A percentile compares a stretch with the other conserved stretches of the same genome.
These are phyloP conservation scores for Neodiprion fabricii DNA, from an alignment of 1,140 invertebrate genomes.

Conservation along the genomic window DNA sequence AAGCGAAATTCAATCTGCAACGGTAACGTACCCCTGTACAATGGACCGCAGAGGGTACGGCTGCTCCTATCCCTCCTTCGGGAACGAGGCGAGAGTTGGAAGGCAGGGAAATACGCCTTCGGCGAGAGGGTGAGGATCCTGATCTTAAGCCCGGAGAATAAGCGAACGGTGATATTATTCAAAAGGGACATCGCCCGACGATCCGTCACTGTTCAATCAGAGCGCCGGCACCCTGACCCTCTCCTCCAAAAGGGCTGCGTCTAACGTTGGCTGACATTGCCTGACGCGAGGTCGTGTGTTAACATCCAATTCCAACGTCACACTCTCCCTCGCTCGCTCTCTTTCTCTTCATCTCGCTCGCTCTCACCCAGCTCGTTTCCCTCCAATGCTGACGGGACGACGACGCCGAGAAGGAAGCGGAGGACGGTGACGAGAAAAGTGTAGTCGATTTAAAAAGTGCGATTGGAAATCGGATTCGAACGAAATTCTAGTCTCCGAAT, in stretches of 20 bases:
- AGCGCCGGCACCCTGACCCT: slow-evolving; percentile 16
- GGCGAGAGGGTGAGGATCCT: not conserved
- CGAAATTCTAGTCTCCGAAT: slow-evolving; percentile 48
- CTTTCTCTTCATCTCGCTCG: too few species aligned
- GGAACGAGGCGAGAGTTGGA: too few species aligned
- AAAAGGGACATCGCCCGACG: slow-evolving; percentile 1
- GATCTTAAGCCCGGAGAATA: not conserved
- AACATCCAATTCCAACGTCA: slow-evolving; percentile 39
- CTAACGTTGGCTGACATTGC: not conserved
- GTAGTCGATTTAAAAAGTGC: slow-evolving; percentile 29
- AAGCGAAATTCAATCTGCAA: slow-evolving; percentile 3
- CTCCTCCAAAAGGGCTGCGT: not conserved
- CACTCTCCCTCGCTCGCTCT: slow-evolving; percentile 7
- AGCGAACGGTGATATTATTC: slow-evolving; percentile 7
- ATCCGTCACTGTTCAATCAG: slow-evolving; percentile 16
- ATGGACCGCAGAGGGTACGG: not conserved
- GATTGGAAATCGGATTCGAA: slow-evolving; percentile 33
- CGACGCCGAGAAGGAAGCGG: not conserved
- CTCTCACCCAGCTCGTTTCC: not conserved
- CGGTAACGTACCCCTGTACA: not conserved
- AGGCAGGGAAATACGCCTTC: too few species aligned
- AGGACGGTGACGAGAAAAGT: not conserved
- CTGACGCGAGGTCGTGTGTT: slow-evolving; percentile 33
- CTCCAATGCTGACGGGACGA: not conserved
- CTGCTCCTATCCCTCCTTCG: not conserved